These are phyloP conservation scores for Sterrhoptilus dennistouni DNA, from an alignment of 2,113 vertebrate species.

Conservation along the genomic window DNA sequence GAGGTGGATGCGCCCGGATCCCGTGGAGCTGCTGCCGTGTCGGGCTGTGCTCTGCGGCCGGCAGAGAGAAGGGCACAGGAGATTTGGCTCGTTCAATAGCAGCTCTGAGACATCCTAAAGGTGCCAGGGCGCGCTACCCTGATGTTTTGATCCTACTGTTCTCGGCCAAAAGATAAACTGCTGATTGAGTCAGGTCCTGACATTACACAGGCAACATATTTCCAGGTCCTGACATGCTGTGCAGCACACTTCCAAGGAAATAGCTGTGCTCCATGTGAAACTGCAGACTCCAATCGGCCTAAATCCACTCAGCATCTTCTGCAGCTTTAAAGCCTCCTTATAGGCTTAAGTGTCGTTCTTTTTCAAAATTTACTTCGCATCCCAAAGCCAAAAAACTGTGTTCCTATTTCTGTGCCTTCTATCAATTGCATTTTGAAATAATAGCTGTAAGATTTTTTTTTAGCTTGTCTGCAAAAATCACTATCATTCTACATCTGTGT, in stretches of 20 bases:
- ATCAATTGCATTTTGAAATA: not conserved
- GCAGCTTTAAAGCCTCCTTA: not conserved
- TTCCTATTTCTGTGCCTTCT: not conserved
- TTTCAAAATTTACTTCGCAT: not conserved
- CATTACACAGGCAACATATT: conserved; percentile 45
- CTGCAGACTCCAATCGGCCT: not conserved
- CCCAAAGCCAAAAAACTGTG: not conserved
- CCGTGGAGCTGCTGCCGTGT: not conserved
- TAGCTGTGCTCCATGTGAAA: not conserved
- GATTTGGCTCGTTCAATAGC: conserved; percentile 31
- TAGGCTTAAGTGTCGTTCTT: not conserved
- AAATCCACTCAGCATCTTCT: not conserved
- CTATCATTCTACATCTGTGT: not conserved
- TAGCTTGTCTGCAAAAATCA: not conserved
- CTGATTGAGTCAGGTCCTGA: conserved; percentile 36
- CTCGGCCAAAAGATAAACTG: conserved; percentile 33
- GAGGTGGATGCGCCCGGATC: not conserved
- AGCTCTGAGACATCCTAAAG: not conserved
- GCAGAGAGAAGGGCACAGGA: not conserved
- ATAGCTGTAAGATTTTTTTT: not conserved
- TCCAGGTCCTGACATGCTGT: conserved; percentile 59
- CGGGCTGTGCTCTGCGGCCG: not conserved
- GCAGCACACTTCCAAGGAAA: conserved; percentile 16
- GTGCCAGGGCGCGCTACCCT: not conserved
- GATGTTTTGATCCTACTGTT: conserved; percentile 35